A percentile compares a stretch with the other conserved stretches of the same genome.
Evolutionary conservation across 1,140 invertebrate species (phyloP).

Genomic region (Diorhabda elongata): DNA sequence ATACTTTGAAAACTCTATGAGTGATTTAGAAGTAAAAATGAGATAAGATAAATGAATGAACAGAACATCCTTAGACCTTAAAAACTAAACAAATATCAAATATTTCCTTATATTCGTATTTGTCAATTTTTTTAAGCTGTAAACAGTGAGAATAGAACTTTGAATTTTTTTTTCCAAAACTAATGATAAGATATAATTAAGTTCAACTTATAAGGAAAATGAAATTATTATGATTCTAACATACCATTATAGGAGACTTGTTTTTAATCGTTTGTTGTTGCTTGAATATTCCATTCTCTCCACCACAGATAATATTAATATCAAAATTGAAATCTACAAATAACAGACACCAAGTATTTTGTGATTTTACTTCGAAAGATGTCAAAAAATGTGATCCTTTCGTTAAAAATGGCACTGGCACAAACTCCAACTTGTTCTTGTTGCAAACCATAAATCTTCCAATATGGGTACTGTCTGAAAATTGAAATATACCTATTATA

Average conservation of each 20-base stretch:
- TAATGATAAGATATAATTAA: no score
- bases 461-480: slow-evolving; percentile 3
- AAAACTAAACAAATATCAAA: no score
- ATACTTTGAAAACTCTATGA: no score
- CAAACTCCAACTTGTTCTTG: background rate
- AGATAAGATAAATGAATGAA: no score
- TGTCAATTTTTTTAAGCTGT: no score
- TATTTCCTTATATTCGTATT: no score
- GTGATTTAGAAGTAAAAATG: no score
- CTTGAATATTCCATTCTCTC: slow-evolving; percentile 11
- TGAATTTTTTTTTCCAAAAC: no score
- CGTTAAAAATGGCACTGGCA: background rate
- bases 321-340: slow-evolving; percentile 14
- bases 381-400: slow-evolving; percentile 7
- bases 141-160: no score
- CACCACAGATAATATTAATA: slow-evolving; percentile 15
- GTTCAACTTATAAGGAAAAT: no score
- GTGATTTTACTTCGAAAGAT: slow-evolving; percentile 4
- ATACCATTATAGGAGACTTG: slow-evolving; percentile 7
- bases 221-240: background rate
- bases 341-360: slow-evolving; percentile 12
- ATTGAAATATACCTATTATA: background rate
- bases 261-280: background rate
- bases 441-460: slow-evolving; percentile 6
- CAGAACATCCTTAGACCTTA: no score